Evolutionary conservation across 1,140 invertebrate genomes (phyloP).

Genomic region (Plodia interpunctella): DNA sequence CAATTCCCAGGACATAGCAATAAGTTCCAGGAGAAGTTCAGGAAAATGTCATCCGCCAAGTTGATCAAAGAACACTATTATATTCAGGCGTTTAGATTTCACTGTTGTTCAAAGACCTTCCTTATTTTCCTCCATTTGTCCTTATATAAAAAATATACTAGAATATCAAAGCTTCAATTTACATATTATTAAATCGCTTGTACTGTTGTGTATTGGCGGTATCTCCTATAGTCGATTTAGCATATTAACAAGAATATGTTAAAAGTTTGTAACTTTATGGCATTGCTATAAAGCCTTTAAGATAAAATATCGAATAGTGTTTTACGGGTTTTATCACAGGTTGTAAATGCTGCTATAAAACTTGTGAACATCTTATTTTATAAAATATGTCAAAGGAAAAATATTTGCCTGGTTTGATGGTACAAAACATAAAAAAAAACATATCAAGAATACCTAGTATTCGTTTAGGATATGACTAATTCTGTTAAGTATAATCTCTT

Average conservation of each 20-base stretch:
- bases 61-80: too few species aligned
- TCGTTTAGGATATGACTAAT: background rate
- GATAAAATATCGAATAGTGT: slow-evolving; percentile 18
- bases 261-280: slow-evolving; percentile 46
- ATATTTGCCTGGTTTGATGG: background rate
- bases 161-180: too few species aligned
- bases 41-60: too few species aligned
- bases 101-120: too few species aligned
- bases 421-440: background rate
- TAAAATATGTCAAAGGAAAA: background rate
- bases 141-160: too few species aligned
- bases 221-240: slow-evolving; percentile 22
- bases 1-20: too few species aligned
- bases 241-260: slow-evolving; percentile 46
- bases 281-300: slow-evolving; percentile 23
- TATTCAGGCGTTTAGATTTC: too few species aligned
- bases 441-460: too few species aligned
- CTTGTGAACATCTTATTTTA: slow-evolving; percentile 18
- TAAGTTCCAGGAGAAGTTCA: too few species aligned
- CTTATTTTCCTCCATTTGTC: too few species aligned
- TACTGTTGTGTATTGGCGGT: too few species aligned
- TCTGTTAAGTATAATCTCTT: slow-evolving; percentile 8
- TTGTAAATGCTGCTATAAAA: slow-evolving; percentile 18
- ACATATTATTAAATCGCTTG: too few species aligned
- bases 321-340: slow-evolving; percentile 13